Percentiles rank a stretch among this genome's conserved stretches.
phyloP scores from a whole-genome alignment of 2,888 invertebrate genomes.

The Tolmerus cingulatus region DNA sequence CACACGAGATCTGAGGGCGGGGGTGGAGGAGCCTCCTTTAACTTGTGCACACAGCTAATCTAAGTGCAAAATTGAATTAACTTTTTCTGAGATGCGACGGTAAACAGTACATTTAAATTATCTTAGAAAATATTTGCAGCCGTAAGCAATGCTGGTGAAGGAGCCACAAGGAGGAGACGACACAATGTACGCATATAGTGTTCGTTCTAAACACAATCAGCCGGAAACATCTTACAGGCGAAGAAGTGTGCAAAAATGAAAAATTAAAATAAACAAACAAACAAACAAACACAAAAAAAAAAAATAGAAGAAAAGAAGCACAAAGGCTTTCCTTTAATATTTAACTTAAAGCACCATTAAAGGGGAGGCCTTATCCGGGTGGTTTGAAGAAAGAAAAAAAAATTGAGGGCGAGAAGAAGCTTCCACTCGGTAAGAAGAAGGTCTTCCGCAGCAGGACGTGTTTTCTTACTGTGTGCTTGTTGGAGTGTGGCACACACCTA shows the following conservation, averaged over 20 bases:
- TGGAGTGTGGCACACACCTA: not conserved
- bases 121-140: not conserved
- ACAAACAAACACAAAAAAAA: not conserved
- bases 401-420: constrained; percentile 3
- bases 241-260: constrained; percentile 31
- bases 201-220: not conserved
- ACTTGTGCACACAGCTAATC: not conserved
- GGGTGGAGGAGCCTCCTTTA: not conserved
- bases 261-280: constrained; percentile 13
- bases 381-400: not conserved
- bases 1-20: not conserved
- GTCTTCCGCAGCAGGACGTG: constrained; percentile 26
- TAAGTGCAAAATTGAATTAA: not conserved
- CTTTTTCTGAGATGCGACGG: not conserved
- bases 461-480: constrained; percentile 15
- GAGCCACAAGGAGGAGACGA: not conserved
- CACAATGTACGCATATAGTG: constrained; percentile 24
- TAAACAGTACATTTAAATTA: not conserved
- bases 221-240: not conserved
- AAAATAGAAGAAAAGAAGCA: not conserved
- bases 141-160: not conserved
- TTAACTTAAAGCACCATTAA: constrained; percentile 34
- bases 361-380: not conserved
- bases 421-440: constrained; percentile 17
- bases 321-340: constrained; percentile 12